phyloP scores from a whole-genome alignment of 1,140 invertebrate species.

The Dendrolimus kikuchii region DNA sequence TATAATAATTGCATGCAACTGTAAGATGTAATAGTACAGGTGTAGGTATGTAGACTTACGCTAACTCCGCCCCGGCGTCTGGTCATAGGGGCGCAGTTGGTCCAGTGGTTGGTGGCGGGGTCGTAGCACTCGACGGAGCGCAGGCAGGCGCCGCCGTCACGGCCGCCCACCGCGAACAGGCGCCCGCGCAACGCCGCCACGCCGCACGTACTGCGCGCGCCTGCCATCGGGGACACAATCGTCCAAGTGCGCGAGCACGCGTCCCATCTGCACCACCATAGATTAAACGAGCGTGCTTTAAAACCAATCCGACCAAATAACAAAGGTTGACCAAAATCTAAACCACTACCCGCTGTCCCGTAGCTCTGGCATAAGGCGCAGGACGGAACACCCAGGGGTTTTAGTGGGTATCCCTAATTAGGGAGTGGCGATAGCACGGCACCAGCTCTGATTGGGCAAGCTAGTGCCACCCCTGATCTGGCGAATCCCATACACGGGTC shows the following conservation, averaged over 20 bases:
- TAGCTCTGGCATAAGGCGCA: too few species aligned
- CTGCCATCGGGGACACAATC: conserved; percentile 90
- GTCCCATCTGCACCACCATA: conserved; percentile 79
- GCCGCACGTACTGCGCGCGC: conserved; percentile 89
- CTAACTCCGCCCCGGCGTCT: conserved; percentile 88
- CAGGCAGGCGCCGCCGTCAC: conserved; percentile 93
- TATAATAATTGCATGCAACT: too few species aligned
- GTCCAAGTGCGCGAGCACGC: conserved; percentile 88
- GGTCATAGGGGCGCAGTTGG: conserved; percentile 90
- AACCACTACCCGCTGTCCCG: too few species aligned
- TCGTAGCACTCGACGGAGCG: conserved; percentile 95
- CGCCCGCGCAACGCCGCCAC: conserved; percentile 88
- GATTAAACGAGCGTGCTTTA: neutral
- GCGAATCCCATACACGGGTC: too few species aligned
- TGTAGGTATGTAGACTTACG: conserved; percentile 28
- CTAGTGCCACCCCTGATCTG: too few species aligned
- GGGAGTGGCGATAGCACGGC: too few species aligned
- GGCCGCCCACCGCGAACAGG: conserved; percentile 93
- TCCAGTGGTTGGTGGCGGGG: conserved; percentile 93
- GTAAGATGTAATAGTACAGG: neutral
- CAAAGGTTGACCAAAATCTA: too few species aligned
- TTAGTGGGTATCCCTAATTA: too few species aligned
- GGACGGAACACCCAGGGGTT: too few species aligned
- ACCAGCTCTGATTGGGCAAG: too few species aligned
- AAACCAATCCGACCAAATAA: too few species aligned